phyloP scores from a whole-genome alignment of 2,113 vertebrate species.

The Atrichornis clamosus region DNA sequence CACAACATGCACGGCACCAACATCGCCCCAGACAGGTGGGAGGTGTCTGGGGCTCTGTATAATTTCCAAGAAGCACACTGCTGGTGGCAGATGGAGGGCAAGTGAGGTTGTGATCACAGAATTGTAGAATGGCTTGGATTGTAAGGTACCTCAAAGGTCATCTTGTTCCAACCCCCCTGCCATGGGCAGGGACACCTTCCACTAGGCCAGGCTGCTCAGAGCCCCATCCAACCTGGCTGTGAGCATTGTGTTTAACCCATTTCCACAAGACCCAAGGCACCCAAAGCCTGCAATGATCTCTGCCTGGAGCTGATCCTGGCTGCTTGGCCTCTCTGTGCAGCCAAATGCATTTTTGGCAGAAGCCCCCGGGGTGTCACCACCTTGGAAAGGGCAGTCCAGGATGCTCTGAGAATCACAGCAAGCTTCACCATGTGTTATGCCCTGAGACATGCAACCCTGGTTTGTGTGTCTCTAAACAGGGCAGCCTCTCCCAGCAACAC shows the following conservation, averaged over 20 bases:
- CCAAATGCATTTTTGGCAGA: not conserved
- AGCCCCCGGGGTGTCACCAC: not conserved
- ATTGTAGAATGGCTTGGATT: not conserved
- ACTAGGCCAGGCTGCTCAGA: not conserved
- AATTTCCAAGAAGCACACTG: not conserved
- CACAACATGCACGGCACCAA: not conserved
- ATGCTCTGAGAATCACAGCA: not conserved
- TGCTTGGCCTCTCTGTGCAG: not conserved
- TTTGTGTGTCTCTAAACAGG: not conserved
- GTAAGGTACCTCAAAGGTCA: not conserved
- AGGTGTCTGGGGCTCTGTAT: not conserved
- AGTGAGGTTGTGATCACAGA: not conserved
- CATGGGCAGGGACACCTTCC: not conserved
- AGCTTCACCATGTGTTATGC: not conserved
- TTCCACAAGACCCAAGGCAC: not conserved
- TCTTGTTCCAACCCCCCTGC: not conserved
- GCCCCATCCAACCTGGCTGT: no score
- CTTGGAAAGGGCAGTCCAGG: not conserved
- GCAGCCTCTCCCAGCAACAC: not conserved
- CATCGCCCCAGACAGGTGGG: not conserved
- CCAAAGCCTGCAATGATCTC: not conserved
- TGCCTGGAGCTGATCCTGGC: not conserved
- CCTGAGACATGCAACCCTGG: not conserved
- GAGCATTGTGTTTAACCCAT: not conserved
- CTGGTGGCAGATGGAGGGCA: not conserved